phyloP scores from a whole-genome alignment of 2,888 invertebrate species.

The Leucophenga maculata region DNA sequence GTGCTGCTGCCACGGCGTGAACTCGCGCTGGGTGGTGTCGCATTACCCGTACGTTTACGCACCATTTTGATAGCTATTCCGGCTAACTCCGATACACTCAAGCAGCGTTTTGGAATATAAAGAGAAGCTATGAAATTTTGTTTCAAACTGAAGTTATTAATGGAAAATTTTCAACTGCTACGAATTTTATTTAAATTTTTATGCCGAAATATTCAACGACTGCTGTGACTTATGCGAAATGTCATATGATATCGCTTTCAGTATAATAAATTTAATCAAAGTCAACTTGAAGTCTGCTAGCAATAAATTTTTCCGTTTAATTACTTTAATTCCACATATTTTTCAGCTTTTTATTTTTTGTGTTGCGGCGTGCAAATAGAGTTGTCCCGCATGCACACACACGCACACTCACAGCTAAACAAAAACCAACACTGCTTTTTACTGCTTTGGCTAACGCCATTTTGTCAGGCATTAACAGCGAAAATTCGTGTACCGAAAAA shows the following conservation, averaged over 20 bases:
- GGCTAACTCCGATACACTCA: no score
- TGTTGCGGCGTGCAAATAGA: conserved; percentile 12
- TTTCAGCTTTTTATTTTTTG: conserved; percentile 1
- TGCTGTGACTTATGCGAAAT: no score
- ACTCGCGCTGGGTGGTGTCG: conserved; percentile 24
- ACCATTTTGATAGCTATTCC: conserved; percentile 43
- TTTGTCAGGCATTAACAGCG: background rate
- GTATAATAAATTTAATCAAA: background rate
- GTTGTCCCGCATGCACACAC: conserved; percentile 10
- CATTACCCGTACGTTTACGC: conserved; percentile 46
- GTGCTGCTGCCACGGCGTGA: conserved; percentile 15
- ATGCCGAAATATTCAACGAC: no score
- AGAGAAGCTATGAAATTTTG: background rate
- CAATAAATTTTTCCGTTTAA: conserved; percentile 9
- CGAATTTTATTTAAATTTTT: background rate
- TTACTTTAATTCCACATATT: conserved; percentile 12
- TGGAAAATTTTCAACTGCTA: background rate
- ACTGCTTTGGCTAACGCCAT: background rate
- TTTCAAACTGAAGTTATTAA: background rate
- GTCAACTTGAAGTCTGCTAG: background rate
- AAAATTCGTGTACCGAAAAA: conserved; percentile 9
- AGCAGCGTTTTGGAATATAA: background rate
- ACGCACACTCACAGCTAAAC: background rate
- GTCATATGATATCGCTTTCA: no score
- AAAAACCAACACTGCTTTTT: background rate